These are phyloP conservation scores for Ptychochromis oligacanthus DNA, from an alignment of 2,113 vertebrate genomes.

Conservation along the genomic window DNA sequence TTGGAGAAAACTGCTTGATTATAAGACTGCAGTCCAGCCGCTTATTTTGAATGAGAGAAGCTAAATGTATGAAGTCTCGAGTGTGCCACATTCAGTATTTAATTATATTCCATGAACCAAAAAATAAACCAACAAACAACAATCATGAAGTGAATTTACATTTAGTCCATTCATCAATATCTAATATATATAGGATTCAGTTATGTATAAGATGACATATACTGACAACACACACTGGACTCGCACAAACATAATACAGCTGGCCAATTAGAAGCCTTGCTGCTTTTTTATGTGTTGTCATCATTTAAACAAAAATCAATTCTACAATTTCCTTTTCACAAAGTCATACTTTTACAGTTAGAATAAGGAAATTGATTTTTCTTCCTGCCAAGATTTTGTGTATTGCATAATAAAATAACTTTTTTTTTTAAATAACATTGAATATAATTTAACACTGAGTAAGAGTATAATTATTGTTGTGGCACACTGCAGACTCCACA, in stretches of 20 bases:
- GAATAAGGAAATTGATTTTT: neutral
- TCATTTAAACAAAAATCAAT: neutral
- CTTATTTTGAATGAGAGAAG: neutral
- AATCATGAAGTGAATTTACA: neutral
- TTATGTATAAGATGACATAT: neutral
- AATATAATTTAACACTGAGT: neutral
- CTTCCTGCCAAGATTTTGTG: neutral
- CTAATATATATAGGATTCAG: neutral
- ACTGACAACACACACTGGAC: no score
- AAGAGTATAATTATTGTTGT: neutral
- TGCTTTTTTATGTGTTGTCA: no score
- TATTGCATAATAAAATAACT: neutral
- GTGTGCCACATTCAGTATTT: conserved; percentile 12
- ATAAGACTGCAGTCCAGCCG: neutral
- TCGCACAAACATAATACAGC: no score
- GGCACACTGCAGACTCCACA: conserved; percentile 2
- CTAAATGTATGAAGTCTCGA: neutral
- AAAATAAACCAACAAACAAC: neutral
- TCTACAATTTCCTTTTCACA: no score
- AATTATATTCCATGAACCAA: neutral
- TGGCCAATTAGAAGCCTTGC: no score
- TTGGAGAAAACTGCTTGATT: conserved; percentile 8
- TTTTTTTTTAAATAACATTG: neutral
- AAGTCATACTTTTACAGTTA: neutral
- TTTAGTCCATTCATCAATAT: neutral